Conservation (phyloP, 2,888 invertebrate genomes). For the Agapetus fuscipes region DNA sequence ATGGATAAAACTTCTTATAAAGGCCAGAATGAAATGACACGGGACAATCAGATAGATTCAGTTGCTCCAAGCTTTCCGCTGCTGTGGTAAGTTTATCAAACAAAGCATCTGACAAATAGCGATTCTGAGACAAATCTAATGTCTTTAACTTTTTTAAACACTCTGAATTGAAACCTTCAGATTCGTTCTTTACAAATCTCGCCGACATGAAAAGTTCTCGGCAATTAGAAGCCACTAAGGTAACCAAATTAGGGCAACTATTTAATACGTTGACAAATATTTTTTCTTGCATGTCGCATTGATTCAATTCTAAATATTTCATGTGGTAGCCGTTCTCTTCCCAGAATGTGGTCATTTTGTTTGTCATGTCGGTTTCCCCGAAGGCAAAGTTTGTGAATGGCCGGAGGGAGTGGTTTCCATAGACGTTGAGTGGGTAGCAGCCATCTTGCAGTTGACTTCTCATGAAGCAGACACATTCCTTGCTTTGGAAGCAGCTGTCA, state of each 20-base stretch:
- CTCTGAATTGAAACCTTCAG: conserved; percentile 40
- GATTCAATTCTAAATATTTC: conserved; percentile 44
- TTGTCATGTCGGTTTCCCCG: conserved; percentile 45
- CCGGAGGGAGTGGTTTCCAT: conserved; percentile 35
- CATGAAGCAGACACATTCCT: conserved; percentile 41
- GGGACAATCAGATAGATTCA: conserved; percentile 58
- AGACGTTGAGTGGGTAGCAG: conserved; percentile 30
- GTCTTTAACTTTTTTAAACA: conserved; percentile 44
- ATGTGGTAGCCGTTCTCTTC: conserved; percentile 47
- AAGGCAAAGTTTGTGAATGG: conserved; percentile 43
- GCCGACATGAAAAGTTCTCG: conserved; percentile 68
- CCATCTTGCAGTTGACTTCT: conserved; percentile 36
- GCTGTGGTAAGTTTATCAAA: conserved; percentile 54
- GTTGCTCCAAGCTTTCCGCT: conserved; percentile 47
- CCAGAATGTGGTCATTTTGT: conserved; percentile 45
- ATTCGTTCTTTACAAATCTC: conserved; percentile 50
- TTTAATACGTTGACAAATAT: conserved; percentile 50
- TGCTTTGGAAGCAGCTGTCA: conserved; percentile 47
- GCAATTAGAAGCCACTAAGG: conserved; percentile 53
- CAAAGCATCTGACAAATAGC: conserved; percentile 66
- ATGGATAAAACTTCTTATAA: conserved; percentile 57
- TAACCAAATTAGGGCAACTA: conserved; percentile 45
- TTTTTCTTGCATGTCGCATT: conserved; percentile 55
- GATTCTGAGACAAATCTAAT: conserved; percentile 55
- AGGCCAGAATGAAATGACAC: conserved; percentile 62